Evolutionary conservation across 2,797 vertebrate genomes (phyloP).

Genomic region (Tenualosa ilisha): DNA sequence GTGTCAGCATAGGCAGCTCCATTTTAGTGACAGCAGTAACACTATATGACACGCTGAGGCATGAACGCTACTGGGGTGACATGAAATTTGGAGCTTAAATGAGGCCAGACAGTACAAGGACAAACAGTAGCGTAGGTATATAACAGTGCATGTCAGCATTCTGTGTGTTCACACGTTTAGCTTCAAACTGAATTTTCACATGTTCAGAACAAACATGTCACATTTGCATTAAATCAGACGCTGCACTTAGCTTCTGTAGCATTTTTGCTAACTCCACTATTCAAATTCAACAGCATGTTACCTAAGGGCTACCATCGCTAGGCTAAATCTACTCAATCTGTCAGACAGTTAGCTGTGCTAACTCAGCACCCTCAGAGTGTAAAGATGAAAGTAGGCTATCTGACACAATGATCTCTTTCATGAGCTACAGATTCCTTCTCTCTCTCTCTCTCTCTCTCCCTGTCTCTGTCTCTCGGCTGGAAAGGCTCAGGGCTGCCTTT

Average conservation of each 20-base stretch:
- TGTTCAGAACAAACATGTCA: no score
- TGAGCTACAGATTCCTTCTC: conserved; percentile 47
- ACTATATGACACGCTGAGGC: background rate
- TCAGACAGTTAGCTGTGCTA: conserved; percentile 48
- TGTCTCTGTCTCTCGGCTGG: conserved; percentile 31
- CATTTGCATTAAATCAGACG: background rate
- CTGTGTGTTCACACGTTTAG: background rate
- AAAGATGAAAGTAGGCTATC: conserved; percentile 29
- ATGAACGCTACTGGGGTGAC: background rate
- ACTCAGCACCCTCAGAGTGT: conserved; percentile 59
- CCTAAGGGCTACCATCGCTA: background rate
- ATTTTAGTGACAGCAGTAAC: background rate
- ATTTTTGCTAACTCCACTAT: background rate
- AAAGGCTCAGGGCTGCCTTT: conserved; percentile 50
- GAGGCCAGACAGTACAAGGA: background rate
- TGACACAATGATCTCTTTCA: conserved; percentile 72
- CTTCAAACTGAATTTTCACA: no score
- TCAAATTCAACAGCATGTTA: background rate
- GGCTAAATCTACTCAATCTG: conserved; percentile 15
- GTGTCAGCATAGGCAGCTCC: background rate
- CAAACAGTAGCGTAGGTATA: background rate
- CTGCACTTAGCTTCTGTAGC: background rate
- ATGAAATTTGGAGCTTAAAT: background rate
- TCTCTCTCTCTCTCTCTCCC: conserved; percentile 20
- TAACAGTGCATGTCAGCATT: background rate